Percentiles rank a stretch among this genome's conserved stretches.
Conservation (phyloP, 2,113 vertebrate species). For the Pagrus major region DNA sequence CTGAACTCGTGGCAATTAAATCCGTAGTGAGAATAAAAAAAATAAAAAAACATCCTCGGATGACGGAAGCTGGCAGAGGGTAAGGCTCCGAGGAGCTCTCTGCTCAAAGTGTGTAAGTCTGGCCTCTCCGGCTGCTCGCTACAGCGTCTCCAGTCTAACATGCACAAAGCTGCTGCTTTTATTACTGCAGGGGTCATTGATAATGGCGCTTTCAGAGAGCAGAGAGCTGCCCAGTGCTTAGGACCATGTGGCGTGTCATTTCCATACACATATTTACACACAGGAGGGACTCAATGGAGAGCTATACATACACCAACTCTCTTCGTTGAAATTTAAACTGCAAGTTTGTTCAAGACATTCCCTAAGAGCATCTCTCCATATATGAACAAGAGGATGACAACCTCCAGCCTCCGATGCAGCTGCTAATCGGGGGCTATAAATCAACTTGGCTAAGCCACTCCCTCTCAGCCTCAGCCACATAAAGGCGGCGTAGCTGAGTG, state of each 20-base stretch:
- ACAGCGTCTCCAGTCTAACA: conserved; percentile 56
- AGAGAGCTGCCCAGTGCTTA: conserved; percentile 30
- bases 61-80: conserved; percentile 40
- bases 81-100: conserved; percentile 59
- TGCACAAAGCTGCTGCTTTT: conserved; percentile 55
- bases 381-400: conserved; percentile 55
- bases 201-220: conserved; percentile 58
- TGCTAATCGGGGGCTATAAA: conserved; percentile 71
- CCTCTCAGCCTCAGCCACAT: conserved; percentile 43
- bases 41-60: conserved; percentile 19
- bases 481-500: conserved; percentile 59
- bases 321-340: conserved; percentile 11
- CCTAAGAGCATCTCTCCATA: conserved; percentile 32
- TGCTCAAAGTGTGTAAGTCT: conserved; percentile 68
- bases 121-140: conserved; percentile 56
- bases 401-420: conserved; percentile 61
- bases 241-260: conserved; percentile 42
- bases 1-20: conserved; percentile 62
- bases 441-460: conserved; percentile 65
- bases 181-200: conserved; percentile 71
- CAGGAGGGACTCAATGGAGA: conserved; percentile 5
- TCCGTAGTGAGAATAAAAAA: conserved; percentile 3
- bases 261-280: conserved; percentile 27
- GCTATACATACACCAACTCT: neutral
- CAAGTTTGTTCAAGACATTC: conserved; percentile 31